A percentile compares a stretch with the other conserved stretches of the same genome.
phyloP scores from a whole-genome alignment of 2,888 invertebrate species.

The Xiphydria camelus region DNA sequence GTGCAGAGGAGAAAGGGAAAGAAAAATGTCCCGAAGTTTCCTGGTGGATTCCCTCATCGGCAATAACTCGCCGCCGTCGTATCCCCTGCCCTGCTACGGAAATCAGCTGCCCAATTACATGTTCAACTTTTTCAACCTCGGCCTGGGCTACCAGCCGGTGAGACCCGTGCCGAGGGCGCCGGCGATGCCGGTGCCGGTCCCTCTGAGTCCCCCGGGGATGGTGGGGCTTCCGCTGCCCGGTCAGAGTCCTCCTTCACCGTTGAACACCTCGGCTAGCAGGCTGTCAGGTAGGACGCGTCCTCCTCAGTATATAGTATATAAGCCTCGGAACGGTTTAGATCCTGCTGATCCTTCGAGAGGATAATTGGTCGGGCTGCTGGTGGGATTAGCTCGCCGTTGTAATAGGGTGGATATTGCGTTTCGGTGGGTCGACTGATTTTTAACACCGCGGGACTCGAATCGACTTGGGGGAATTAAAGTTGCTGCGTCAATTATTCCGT shows the following conservation, averaged over 20 bases:
- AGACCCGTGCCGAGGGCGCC: constrained; percentile 49
- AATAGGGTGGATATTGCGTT: no score
- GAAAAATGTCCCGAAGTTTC: constrained; percentile 79
- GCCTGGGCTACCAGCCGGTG: constrained; percentile 49
- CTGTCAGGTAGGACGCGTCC: no score
- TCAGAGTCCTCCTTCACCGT: constrained; percentile 46
- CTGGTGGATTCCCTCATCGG: constrained; percentile 79
- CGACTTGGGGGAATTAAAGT: no score
- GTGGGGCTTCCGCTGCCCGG: constrained; percentile 33
- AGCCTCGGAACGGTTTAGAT: no score
- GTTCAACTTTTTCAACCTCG: constrained; percentile 54
- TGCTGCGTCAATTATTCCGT: no score
- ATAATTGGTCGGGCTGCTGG: no score
- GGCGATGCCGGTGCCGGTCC: constrained; percentile 32
- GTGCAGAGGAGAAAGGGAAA: neutral
- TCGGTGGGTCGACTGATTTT: no score
- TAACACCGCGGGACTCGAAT: no score
- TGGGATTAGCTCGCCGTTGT: no score
- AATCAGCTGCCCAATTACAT: constrained; percentile 57
- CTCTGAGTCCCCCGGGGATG: constrained; percentile 32
- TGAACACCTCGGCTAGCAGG: constrained; percentile 35
- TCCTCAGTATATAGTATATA: no score
- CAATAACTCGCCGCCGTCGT: constrained; percentile 63
- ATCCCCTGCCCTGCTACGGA: constrained; percentile 51
- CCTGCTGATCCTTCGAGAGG: no score